A percentile compares a stretch with the other conserved stretches of the same genome.
Evolutionary conservation across 64 coral and sea anemone genomes (phyloP).

Genomic region (Montipora capricornis): DNA sequence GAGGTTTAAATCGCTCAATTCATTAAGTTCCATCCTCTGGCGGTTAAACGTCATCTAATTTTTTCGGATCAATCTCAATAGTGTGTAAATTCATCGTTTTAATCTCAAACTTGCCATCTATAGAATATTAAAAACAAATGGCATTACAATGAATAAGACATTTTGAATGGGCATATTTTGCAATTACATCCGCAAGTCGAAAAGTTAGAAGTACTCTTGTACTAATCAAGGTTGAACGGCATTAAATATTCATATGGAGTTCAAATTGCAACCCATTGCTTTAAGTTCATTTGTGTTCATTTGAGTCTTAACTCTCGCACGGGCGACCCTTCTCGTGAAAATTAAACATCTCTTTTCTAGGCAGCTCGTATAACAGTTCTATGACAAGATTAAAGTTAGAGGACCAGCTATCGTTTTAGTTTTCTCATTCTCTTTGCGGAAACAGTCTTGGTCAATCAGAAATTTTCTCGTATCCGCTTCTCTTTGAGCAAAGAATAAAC

Average conservation of each 20-base stretch:
- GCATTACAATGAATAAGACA: background rate
- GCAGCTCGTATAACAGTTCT: background rate
- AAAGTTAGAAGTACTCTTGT: background rate
- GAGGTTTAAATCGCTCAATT: too few species aligned
- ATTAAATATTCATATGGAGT: background rate
- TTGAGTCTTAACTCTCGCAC: background rate
- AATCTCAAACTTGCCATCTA: background rate
- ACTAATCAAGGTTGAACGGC: background rate
- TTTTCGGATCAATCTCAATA: background rate
- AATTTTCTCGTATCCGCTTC: conserved; percentile 15
- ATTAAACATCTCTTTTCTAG: background rate
- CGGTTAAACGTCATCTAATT: background rate
- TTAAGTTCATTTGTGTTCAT: background rate
- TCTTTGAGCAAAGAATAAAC: conserved; percentile 2
- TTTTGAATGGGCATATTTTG: background rate
- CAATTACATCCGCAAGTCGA: background rate
- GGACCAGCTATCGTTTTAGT: background rate
- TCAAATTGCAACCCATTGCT: background rate
- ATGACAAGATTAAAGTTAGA: background rate
- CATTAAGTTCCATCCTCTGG: background rate
- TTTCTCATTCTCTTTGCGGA: background rate
- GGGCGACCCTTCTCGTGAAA: background rate
- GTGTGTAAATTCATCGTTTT: background rate
- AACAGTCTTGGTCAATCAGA: background rate
- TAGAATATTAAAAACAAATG: background rate